phyloP scores from a whole-genome alignment of 1,140 invertebrate genomes.

The Cataglyphis hispanica region DNA sequence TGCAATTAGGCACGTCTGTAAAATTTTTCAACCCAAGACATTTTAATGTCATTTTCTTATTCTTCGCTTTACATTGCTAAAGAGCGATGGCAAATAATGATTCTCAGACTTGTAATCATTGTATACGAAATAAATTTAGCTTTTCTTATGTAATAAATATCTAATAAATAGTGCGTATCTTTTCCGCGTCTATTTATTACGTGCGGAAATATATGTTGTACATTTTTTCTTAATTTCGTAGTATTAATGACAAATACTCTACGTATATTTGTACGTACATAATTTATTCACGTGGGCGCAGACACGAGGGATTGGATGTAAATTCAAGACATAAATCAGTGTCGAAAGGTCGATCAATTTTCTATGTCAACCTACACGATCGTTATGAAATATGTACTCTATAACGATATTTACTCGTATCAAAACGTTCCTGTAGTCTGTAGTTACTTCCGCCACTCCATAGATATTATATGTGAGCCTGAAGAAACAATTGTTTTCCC shows the following conservation, averaged over 20 bases:
- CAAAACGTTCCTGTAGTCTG: conserved; percentile 18
- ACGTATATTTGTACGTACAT: conserved; percentile 28
- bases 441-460: conserved; percentile 43
- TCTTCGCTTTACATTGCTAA: not conserved
- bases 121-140: not conserved
- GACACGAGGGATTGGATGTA: conserved; percentile 55
- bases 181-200: not conserved
- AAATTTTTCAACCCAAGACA: not conserved
- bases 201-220: not conserved
- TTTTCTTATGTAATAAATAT: conserved; percentile 4
- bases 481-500: conserved; percentile 16
- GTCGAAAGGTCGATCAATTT: conserved; percentile 60
- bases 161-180: not conserved
- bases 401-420: conserved; percentile 1
- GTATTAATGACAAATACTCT: conserved; percentile 39
- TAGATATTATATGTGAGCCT: conserved; percentile 1
- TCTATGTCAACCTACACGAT: conserved; percentile 59
- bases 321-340: conserved; percentile 54
- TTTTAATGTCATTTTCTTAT: conserved; percentile 15
- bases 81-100: not conserved
- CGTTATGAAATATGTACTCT: conserved; percentile 37
- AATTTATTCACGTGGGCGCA: conserved; percentile 46
- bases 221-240: not conserved
- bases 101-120: conserved; percentile 16
- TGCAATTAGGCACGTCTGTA: conserved; percentile 26